Base-by-base conservation (phyloP, 2,888 invertebrate species). In the Adelognathus sp. region DNA sequence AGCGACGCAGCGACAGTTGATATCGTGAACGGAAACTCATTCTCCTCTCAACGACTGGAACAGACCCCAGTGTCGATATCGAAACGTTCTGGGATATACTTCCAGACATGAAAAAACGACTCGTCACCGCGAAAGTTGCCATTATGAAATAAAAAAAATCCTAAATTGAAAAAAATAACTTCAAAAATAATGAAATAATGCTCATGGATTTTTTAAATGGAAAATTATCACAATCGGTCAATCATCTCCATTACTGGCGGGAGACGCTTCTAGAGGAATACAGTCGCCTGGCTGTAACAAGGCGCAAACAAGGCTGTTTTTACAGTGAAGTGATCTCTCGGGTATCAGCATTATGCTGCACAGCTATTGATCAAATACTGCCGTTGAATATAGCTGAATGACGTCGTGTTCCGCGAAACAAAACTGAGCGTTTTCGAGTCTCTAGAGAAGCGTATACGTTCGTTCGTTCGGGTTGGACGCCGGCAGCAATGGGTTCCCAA, bases 1-100 rank as follows among this genome's bases (percentile, higher is more conserved):
- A 69, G 41, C 63, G 61, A 56, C 54, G 29, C 31, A 69, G 31
- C 44, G 39, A 69, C 73, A 67, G 69, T 77, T 73, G 29, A 58
- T 69, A 77, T 77, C 63, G 73, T 31, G 33, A 77, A 77, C 63
- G 73, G 69, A 73, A 73, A 64, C 63, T 61, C 69, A 50, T 27
- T 64, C 39, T 9, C 29, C 24, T 33, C 46, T 36, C 21, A 39
- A 63, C 50, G 6, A 29, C 14, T 44, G 6, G 27, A 54, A 61
- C 36, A 63, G 46, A 61, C 63, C 21, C 16, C 56, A 63, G 56
- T 33, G 46, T 24, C 67, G 46, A 77, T 73, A 63, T 64, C 56
- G 24, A 77, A 64, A 69, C 9, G 56, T 31, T 50, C 27, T 24
- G 24, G 56, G 54, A 63, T 63, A 69, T 69, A 77, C 50, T 52